A percentile compares a stretch with the other conserved stretches of the same genome.
Evolutionary conservation across 1,140 invertebrate genomes (phyloP).

Genomic region (Asbolus verrucosus): DNA sequence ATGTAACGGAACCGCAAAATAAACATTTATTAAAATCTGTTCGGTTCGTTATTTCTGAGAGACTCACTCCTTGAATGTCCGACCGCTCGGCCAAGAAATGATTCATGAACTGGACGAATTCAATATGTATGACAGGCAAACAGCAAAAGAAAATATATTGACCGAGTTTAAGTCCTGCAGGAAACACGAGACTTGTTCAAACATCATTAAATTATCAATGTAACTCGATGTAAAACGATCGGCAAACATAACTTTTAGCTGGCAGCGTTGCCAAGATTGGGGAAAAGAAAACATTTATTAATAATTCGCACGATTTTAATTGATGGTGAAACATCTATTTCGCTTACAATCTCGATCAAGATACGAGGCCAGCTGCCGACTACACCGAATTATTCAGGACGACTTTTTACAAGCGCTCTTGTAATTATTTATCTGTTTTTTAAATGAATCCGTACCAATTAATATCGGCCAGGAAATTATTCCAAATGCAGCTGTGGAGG

Average conservation of each 20-base stretch:
- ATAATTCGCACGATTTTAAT: constrained; percentile 2
- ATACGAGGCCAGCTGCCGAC: not conserved
- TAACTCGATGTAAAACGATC: not conserved
- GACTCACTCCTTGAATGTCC: too few relatives aligned
- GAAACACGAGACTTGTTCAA: constrained; percentile 49
- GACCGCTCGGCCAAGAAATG: too few relatives aligned
- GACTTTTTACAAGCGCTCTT: constrained; percentile 14
- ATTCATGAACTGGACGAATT: too few relatives aligned
- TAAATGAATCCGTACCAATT: constrained; percentile 37
- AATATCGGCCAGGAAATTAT: constrained; percentile 16
- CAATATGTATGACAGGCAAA: not conserved
- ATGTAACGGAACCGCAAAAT: too few relatives aligned
- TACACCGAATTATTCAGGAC: constrained; percentile 3
- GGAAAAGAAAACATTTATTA: not conserved
- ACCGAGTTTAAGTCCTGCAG: constrained; percentile 12
- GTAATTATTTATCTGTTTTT: constrained; percentile 18
- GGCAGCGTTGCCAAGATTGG: not conserved
- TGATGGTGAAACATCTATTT: not conserved
- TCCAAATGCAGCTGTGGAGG: constrained; percentile 11
- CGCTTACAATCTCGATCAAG: not conserved
- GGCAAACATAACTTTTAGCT: not conserved
- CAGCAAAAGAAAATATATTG: constrained; percentile 4
- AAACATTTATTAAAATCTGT: too few relatives aligned
- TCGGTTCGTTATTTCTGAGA: too few relatives aligned
- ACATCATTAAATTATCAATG: constrained; percentile 50